A percentile compares a stretch with the other conserved stretches of the same genome.
Conservation (phyloP, 2,888 invertebrate species). For the Andrena dorsata region DNA sequence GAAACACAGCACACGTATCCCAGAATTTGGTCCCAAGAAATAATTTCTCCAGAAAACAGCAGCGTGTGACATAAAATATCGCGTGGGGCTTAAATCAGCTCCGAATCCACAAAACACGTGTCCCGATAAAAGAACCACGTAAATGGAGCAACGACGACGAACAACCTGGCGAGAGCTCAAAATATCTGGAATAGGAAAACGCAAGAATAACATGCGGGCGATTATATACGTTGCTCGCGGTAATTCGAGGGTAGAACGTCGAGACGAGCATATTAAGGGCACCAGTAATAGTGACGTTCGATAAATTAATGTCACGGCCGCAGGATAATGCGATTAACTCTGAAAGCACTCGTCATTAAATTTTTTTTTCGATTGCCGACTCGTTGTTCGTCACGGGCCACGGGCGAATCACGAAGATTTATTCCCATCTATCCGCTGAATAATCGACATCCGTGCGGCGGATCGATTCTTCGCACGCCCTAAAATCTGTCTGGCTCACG, state of each 20-base stretch:
- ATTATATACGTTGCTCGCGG: neutral
- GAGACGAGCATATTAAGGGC: neutral
- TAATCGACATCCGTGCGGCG: conserved; percentile 30
- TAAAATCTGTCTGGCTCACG: conserved; percentile 23
- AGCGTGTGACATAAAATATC: too few relatives aligned
- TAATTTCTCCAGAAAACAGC: too few relatives aligned
- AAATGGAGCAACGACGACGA: too few relatives aligned
- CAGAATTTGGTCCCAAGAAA: too few relatives aligned
- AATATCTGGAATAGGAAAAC: too few relatives aligned
- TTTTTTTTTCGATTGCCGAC: neutral
- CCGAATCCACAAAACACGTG: too few relatives aligned
- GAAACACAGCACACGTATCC: too few relatives aligned
- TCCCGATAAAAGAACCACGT: too few relatives aligned
- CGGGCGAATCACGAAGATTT: conserved; percentile 35
- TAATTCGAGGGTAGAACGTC: neutral
- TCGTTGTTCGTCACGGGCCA: neutral
- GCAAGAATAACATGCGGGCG: neutral
- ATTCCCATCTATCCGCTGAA: conserved; percentile 12
- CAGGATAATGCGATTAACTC: neutral
- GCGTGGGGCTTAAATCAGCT: too few relatives aligned
- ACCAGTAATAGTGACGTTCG: neutral
- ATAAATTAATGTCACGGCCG: neutral
- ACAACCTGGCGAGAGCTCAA: too few relatives aligned
- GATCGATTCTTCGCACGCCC: conserved; percentile 31
- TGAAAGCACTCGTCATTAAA: neutral